These are phyloP conservation scores for Pygoscelis adeliae DNA, from an alignment of 2,113 vertebrate species.

Conservation along the genomic window DNA sequence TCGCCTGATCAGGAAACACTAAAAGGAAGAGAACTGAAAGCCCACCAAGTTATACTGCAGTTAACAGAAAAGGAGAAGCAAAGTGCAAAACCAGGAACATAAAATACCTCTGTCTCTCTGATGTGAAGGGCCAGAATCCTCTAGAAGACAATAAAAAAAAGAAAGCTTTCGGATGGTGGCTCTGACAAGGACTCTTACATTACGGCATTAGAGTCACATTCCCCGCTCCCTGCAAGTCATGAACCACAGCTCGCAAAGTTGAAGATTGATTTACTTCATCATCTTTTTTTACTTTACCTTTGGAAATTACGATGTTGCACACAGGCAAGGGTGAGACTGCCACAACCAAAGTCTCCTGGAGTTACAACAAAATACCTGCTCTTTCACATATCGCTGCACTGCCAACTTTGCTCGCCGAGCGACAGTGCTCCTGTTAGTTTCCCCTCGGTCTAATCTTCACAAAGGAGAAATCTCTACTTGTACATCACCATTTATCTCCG, in stretches of 20 bases:
- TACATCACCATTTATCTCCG: background rate
- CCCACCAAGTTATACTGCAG: background rate
- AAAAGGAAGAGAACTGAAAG: background rate
- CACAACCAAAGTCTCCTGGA: background rate
- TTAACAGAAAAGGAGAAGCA: background rate
- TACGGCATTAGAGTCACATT: background rate
- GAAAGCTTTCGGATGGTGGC: background rate
- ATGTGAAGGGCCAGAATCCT: background rate
- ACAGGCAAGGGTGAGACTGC: too few species aligned
- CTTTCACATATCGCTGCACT: accelerated
- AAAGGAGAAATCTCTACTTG: background rate
- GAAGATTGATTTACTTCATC: accelerated
- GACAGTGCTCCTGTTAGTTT: background rate
- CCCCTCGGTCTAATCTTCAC: background rate
- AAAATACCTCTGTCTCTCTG: background rate
- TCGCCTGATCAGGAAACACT: too few species aligned
- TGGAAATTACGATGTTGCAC: background rate
- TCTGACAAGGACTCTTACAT: background rate
- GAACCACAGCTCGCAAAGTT: background rate
- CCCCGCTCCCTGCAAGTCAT: background rate
- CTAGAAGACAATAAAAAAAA: background rate
- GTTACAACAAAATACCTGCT: background rate
- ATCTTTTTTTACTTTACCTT: background rate
- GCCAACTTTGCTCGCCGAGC: background rate
- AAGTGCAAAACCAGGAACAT: background rate